Base-by-base conservation (phyloP, 2,113 vertebrate species). In the Callionymus lyra region DNA sequence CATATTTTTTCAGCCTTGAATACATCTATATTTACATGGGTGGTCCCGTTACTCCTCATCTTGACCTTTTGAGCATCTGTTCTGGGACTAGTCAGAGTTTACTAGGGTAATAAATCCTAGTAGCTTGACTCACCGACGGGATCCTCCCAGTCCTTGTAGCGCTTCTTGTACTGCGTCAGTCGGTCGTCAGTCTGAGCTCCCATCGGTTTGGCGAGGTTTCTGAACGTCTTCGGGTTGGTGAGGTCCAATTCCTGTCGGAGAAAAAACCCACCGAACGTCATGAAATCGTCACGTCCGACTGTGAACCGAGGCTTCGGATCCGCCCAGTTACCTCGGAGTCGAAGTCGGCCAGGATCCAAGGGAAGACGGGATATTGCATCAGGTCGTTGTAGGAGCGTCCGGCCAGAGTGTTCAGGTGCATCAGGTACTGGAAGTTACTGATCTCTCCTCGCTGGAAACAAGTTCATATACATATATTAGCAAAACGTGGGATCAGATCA, bases 381-480 rank as follows among this genome's bases (percentile, higher is more conserved):
- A 99, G 88, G 56, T 99, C 95, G 2, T 99, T 99, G 56, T 99
- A 99, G 9, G 95, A 99, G 53, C 95, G 86, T 18, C 95, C 95
- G 0, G 95, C 95, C 82, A 99, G 57, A 0, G 95, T 99, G 82
- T 99, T 99, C 46, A 99, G 85, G 66, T 99, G 95, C 95, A 99
- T 99, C 79, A 99, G 72, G 63, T 99, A 99, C 83, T 99, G 95
- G 84, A 99, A 99, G 72, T 98, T 99, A 78, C 94, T 99, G 83
- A 99, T 98, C 80, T 99, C 94, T 54, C 95, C 95, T 84, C 94
- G 86, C 95, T 97, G 70, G 34, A 18, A 33, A 42, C 49, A 8
- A 19, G 36, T 12, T 13, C n/a, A 66, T 2, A 38, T 9, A 15
- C 19, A 51, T 6, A 16, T 6, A 9, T 32, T 5, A 41, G 41